These are phyloP conservation scores for Graptemys geographica DNA, from an alignment of 2,797 vertebrate species.

Conservation along the genomic window DNA sequence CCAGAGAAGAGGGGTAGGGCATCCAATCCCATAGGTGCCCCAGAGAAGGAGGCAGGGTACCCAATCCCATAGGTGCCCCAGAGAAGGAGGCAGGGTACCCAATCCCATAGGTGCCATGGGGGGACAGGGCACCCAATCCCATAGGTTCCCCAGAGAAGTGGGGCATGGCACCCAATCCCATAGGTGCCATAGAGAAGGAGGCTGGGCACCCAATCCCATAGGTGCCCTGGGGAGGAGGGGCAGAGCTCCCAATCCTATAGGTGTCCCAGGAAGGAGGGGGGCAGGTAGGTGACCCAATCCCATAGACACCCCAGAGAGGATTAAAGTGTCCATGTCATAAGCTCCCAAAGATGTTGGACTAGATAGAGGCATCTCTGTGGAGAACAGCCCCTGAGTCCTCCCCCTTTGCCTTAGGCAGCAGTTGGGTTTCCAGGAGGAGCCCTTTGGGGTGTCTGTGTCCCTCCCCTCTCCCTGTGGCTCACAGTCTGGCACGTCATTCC, in stretches of 20 bases:
- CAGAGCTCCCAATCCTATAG: neutral
- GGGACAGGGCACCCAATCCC: neutral
- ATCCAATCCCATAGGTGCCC: neutral
- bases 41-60: too few species aligned
- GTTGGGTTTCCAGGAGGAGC: neutral
- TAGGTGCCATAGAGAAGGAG: neutral
- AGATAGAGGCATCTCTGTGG: neutral
- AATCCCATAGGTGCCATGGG: neutral
- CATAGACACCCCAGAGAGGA: neutral
- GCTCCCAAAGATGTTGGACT: neutral
- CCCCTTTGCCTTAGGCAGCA: neutral
- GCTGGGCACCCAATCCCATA: neutral
- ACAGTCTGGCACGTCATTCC: too few species aligned
- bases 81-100: neutral
- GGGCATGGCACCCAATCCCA: neutral
- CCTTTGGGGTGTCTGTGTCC: neutral
- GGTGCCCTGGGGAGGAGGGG: neutral
- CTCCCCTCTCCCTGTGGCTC: neutral
- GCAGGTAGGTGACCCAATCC: neutral
- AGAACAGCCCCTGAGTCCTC: neutral
- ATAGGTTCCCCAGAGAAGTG: neutral
- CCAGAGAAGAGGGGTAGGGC: too few species aligned
- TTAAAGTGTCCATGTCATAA: neutral
- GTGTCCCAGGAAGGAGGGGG: neutral
- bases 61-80: too few species aligned